Evolutionary conservation across 2,113 vertebrate genomes (phyloP), one percentile per base, ranked within the genome.

Genomic region (Clarias magur): DNA sequence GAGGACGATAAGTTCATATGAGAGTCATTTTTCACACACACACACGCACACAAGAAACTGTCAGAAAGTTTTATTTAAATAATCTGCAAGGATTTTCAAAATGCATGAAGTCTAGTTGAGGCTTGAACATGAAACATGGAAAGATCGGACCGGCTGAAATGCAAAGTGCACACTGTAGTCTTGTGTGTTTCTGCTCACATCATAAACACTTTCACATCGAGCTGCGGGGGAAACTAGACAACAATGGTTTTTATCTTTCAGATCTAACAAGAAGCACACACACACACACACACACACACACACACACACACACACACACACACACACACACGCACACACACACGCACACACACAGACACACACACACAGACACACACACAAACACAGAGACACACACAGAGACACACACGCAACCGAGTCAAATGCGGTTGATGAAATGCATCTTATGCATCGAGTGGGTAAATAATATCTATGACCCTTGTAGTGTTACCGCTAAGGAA

Each of bases 221-320:
- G 75, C 48, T 81, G 65, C 53, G 23, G 53, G 27, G 48, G 30
- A 81, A 86, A 48, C 25, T 42, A 54, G 81, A 78, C 56, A 48
- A 48, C 83, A 76, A 13, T 34, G 62, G 68, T 72, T 88, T 86
- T 86, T 53, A 89, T 67, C 25, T 38, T 56, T 88, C 80, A 84
- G 57, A n/a, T 79, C 70, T 79, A 56, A 56, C 48, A 78, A 78
- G 75, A 6, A 78, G 56, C 73, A 76, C 23, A 6, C 70, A 42
- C 2, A 42, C 6, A 73, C 6, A 73, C 8, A 73, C n/a, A 11
- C 19, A 38, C 34, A 38, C 34, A 38, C 13, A 76, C 30, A 34
- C 30, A 34, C 30, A 34, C 1, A 34, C 1, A 34, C 30, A 34
- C 30, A 34, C 30, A 34, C 30, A 34, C 30, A 34, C 30, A 34